phyloP scores from a whole-genome alignment of 1,140 invertebrate genomes.

The Meloidogyne floridensis region DNA sequence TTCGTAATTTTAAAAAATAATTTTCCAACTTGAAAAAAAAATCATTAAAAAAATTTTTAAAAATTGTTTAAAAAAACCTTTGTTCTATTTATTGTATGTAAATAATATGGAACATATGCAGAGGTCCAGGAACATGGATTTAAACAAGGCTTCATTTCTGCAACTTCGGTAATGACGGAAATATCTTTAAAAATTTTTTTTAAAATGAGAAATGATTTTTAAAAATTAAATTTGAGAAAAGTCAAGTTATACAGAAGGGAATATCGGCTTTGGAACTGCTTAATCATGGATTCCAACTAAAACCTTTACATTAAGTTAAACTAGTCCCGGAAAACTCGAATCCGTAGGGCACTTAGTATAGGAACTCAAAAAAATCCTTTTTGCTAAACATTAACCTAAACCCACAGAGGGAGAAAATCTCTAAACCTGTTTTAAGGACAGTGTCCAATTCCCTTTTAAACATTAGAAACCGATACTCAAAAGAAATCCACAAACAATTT shows the following conservation, averaged over 20 bases:
- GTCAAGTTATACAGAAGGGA: neutral
- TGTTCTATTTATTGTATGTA: conserved; percentile 56
- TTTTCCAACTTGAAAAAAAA: conserved; percentile 46
- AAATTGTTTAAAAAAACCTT: conserved; percentile 40
- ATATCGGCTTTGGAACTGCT: too few species aligned
- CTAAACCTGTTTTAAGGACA: too few species aligned
- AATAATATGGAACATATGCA: conserved; percentile 59
- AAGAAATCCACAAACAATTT: too few species aligned
- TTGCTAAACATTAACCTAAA: too few species aligned
- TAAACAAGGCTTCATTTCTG: conserved; percentile 48
- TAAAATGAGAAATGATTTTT: neutral
- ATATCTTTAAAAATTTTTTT: conserved; percentile 48
- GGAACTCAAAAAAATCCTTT: too few species aligned
- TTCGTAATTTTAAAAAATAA: conserved; percentile 40
- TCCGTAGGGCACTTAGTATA: too few species aligned
- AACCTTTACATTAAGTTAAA: too few species aligned
- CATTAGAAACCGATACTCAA: too few species aligned
- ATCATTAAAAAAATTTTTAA: neutral
- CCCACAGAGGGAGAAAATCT: too few species aligned
- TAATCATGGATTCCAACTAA: too few species aligned
- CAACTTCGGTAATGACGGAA: conserved; percentile 57
- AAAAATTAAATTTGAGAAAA: neutral
- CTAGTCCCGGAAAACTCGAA: too few species aligned
- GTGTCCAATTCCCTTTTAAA: too few species aligned
- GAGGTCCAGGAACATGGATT: conserved; percentile 62